Base-by-base conservation (phyloP, 2,797 vertebrate genomes). In the Smutsia gigantea region DNA sequence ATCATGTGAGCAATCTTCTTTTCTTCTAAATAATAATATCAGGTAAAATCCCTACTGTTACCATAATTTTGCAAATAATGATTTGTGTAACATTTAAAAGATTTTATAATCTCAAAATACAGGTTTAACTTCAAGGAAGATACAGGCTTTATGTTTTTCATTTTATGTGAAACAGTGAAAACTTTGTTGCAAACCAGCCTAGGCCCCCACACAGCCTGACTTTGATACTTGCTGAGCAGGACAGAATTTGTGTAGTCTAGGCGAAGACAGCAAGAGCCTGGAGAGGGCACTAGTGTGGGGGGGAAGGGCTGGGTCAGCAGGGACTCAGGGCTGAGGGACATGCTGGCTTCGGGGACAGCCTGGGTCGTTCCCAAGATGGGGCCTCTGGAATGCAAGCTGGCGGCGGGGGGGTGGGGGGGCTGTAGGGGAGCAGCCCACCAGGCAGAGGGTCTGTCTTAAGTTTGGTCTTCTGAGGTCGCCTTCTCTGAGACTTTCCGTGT, bases 71-170 rank as follows among this genome's bases (percentile, higher is more conserved):
- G 10, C 51, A 69, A 46, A 18, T 55, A 91, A 34, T 15, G 61
- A 37, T 79, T 83, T 31, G 59, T 64, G 0, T 23, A 79, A 88
- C 14, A 8, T 14, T 61, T 74, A 59, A 83, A 68, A 46, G 46
- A 79, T 68, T 79, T 63, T 14, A 18, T 83, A 39, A 51, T 59
- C 77, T 78, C 42, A 86, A 34, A 69, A 57, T 51, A 55, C n/a
- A 66, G 27, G 29, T 87, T 63, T 51, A 46, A 42, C 37, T 90
- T 49, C 88, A 79, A 88, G 88, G 61, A 91, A 77, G 61, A 88
- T 42, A 0, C 8, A 63, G 49, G n/a, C 18, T 91, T 95, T 81
- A 10, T 42, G n/a, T 1, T 91, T 78, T 68, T 59, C 31, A 61
- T 74, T 95, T 87, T 86, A 13, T 29, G 15, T 88, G n/a, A 31